Conservation (phyloP, 2,113 vertebrate genomes). For the Seriola quinqueradiata region DNA sequence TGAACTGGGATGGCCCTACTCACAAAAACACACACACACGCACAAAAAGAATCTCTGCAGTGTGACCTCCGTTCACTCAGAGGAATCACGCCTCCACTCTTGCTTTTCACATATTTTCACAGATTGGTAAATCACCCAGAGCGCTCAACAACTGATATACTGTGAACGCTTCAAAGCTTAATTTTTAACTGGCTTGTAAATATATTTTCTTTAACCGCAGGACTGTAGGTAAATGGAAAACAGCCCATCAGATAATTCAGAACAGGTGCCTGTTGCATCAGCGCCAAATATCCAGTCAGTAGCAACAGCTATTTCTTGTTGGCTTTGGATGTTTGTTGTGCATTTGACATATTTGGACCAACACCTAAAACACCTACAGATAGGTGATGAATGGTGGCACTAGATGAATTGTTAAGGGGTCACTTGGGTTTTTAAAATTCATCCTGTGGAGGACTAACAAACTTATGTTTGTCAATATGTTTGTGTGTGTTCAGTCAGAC, state of each 20-base stretch:
- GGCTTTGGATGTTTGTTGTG: background rate
- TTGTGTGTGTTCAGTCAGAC: background rate
- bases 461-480: background rate
- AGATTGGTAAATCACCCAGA: background rate
- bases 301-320: background rate
- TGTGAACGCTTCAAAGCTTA: conserved; percentile 5
- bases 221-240: conserved; percentile 10
- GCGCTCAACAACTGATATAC: background rate
- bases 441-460: background rate
- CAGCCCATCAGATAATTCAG: background rate
- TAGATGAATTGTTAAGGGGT: background rate
- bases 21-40: background rate
- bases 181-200: conserved; percentile 58
- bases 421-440: background rate
- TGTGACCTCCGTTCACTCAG: background rate
- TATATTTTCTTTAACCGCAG: conserved; percentile 17
- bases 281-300: background rate
- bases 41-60: background rate
- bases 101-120: background rate
- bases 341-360: background rate
- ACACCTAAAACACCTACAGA: background rate
- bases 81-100: background rate
- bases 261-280: background rate
- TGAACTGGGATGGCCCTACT: background rate
- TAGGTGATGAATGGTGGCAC: too few species aligned